Evolutionary conservation across 2,888 invertebrate genomes (phyloP).

Genomic region (Dicranocentrus wangi): DNA sequence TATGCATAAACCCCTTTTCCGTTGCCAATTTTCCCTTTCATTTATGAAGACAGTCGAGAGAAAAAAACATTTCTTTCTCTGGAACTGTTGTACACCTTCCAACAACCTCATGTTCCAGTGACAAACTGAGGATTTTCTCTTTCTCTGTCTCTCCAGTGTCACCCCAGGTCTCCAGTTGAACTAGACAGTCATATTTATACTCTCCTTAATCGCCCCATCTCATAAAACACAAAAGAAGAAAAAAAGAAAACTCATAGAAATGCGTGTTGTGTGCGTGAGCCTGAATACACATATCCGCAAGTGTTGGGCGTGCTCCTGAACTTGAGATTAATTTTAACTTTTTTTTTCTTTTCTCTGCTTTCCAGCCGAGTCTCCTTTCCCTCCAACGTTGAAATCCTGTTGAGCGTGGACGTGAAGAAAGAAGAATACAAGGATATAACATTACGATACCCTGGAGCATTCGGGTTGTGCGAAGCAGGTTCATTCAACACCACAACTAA

Average conservation of each 20-base stretch:
- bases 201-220: not conserved
- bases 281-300: not conserved
- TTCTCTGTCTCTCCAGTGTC: not conserved
- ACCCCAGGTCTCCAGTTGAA: not conserved
- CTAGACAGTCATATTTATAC: not conserved
- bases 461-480: not conserved
- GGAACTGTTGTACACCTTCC: no score
- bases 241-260: not conserved
- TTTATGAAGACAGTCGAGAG: no score
- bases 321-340: constrained; percentile 41
- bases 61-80: no score
- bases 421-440: constrained; percentile 9
- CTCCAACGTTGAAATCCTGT: not conserved
- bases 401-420: constrained; percentile 25
- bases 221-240: not conserved
- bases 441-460: constrained; percentile 47
- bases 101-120: not conserved
- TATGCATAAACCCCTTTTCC: no score
- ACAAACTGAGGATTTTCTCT: not conserved
- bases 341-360: constrained; percentile 1
- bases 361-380: not conserved
- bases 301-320: not conserved
- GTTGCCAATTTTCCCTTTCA: no score
- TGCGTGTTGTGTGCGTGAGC: not conserved
- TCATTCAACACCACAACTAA: not conserved